phyloP scores from a whole-genome alignment of 2,113 vertebrate species.

The Melanocharis versteri region DNA sequence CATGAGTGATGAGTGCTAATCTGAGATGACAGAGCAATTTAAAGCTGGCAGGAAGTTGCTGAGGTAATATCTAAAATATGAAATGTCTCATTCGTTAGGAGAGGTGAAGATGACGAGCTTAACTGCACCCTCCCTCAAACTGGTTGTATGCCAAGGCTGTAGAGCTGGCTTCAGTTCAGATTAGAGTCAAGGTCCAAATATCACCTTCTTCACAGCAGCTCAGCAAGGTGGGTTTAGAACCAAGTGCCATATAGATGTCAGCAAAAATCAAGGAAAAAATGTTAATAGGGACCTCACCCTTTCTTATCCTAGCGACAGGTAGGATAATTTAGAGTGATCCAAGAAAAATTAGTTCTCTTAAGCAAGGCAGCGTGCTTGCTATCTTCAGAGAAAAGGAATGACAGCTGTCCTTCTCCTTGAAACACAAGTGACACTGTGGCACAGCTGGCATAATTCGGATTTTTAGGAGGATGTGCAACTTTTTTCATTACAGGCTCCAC shows the following conservation, averaged over 20 bases:
- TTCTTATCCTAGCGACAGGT: neutral
- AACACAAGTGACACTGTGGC: neutral
- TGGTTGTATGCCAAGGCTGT: neutral
- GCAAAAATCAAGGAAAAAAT: neutral
- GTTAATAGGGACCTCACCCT: neutral
- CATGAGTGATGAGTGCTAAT: conserved; percentile 38
- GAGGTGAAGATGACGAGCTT: neutral
- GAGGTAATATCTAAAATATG: conserved; percentile 13
- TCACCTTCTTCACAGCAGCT: neutral
- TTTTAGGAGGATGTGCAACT: conserved; percentile 5
- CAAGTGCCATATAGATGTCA: neutral
- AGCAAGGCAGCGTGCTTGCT: neutral
- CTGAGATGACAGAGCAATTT: conserved; percentile 44
- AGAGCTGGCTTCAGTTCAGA: neutral
- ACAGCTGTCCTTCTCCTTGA: conserved; percentile 38
- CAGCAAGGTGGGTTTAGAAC: neutral
- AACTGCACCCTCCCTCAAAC: neutral
- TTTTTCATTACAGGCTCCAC: conserved; percentile 44
- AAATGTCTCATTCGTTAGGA: neutral
- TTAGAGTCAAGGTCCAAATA: neutral
- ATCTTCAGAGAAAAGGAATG: neutral
- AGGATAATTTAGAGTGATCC: neutral
- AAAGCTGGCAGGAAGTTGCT: conserved; percentile 7
- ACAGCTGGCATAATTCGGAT: conserved; percentile 51
- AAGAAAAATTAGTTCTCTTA: neutral